These are phyloP conservation scores for Polyploca ridens DNA, from an alignment of 2,888 invertebrate species.

Conservation along the genomic window DNA sequence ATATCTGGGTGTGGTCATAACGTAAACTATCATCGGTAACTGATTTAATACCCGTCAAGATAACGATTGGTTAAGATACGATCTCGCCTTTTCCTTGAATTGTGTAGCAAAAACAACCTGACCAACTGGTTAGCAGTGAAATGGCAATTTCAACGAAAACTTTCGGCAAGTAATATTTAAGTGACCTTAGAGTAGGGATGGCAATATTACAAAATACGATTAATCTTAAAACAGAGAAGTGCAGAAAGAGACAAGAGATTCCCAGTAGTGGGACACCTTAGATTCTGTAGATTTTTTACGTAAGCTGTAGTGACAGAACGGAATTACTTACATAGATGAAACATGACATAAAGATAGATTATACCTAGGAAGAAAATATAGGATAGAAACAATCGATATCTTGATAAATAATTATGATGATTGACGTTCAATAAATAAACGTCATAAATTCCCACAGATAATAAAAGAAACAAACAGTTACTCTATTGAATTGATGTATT, in stretches of 20 bases:
- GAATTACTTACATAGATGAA: too few relatives aligned
- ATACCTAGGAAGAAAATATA: too few relatives aligned
- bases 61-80: not conserved
- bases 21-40: not conserved
- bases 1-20: not conserved
- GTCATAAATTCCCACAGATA: not conserved
- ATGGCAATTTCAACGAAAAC: conserved; percentile 27
- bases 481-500: not conserved
- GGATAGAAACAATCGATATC: too few relatives aligned
- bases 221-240: too few relatives aligned
- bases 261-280: too few relatives aligned
- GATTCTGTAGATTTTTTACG: too few relatives aligned
- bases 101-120: conserved; percentile 23
- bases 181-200: not conserved
- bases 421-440: too few relatives aligned
- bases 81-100: conserved; percentile 11
- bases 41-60: not conserved
- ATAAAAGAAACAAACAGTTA: not conserved
- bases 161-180: conserved; percentile 10
- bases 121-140: conserved; percentile 27
- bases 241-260: too few relatives aligned
- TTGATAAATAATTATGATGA: too few relatives aligned
- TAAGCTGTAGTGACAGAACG: too few relatives aligned
- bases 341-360: too few relatives aligned
- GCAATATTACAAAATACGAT: not conserved